Evolutionary conservation across 2,797 vertebrate genomes (phyloP), one percentile per base, ranked within the genome.

Genomic region (Catamblyrhynchus diadema): DNA sequence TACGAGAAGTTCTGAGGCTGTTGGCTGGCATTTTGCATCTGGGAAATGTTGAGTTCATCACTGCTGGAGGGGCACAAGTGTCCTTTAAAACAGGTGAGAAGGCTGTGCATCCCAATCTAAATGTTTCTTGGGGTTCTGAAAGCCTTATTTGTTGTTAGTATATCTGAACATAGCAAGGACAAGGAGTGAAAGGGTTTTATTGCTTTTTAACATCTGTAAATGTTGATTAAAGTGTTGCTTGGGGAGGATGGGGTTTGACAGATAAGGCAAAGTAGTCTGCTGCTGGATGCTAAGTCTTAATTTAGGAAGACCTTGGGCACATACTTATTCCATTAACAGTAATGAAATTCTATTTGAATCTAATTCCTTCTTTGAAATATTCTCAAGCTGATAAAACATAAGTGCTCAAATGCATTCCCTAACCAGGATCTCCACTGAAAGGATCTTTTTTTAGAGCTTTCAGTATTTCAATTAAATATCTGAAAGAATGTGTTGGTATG

Each of bases 11-110:
- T 93, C 93, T 99, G 95, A 98, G 98, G 88, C 98, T 99, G 69
- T 98, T 99, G 80, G 98, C 99, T 22, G 99, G 98, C 41, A 98
- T 99, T 93, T 98, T 99, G n/a, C 99, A 99, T 59, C 91, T 99
- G 0, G 99, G 99, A 64, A 99, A 99, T 67, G 97, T 99, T 25
- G 98, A 99, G 88, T 99, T 99, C 81, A 98, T 99, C 97, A 99
- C 99, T 45, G 99, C 99, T 20, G 99, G 99, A 9, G 99, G 99
- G 59, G 99, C 99, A 3, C 99, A 99, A 47, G 98, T 99, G 61
- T 98, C 98, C 92, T 99, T 98, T 94, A 99, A 99, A 97, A 98
- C 99, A 97, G 99, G 99, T 99, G 39, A 96, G 96, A 88, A 73
- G 60, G 17, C 28, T 50, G 4, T 79, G 12, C 47, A 44, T 64